Base-by-base conservation (phyloP, 2,888 invertebrate genomes). In the Adelognathus sp. region DNA sequence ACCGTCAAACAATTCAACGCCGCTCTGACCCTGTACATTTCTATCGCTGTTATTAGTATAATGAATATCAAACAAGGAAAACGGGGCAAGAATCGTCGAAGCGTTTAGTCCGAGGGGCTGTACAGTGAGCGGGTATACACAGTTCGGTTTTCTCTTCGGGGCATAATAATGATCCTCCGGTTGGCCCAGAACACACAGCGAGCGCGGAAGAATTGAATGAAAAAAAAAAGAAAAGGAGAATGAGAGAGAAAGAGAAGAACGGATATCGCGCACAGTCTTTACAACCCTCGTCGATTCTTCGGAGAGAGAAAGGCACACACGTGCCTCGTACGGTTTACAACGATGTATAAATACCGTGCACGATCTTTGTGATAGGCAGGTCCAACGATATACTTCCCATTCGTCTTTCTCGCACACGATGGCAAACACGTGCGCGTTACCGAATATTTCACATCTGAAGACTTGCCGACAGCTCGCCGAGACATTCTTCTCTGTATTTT, bases 241-340 rank as follows among this genome's bases (percentile, higher is more conserved):
- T n/a, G 29, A 14, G 50, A 18, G 50, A 60, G 64, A 29, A 44
- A 31, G 36, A 39, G 18, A 39, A 41, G 58, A 33, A 70, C 46
- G 41, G 50, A 56, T 41, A 52, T 36, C 33, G 54, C 36, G 41
- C 74, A 63, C 46, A 66, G 39, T 60, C 64, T 70, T 73, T 58
- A 74, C 63, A 64, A 78, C 74, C 78, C 69, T 70, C 74, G 60
- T 63, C 67, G 64, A 74, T 78, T 63, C 63, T 78, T 70, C 50
- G n/a, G n/a, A 58, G n/a, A 56, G 46, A 60, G 36, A 33, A 64
- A 24, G 16, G 63, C n/a, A n/a, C 39, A 74, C 74, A 78, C 78
- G 78, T 70, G 74, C 73, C 69, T 39, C 31, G 67, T 16, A 18
- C 14, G 31, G 27, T 50, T 18, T 31, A 67, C 14, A 46, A 7